Conservation (phyloP, 2,113 vertebrate genomes). For the Saguinus midas region DNA sequence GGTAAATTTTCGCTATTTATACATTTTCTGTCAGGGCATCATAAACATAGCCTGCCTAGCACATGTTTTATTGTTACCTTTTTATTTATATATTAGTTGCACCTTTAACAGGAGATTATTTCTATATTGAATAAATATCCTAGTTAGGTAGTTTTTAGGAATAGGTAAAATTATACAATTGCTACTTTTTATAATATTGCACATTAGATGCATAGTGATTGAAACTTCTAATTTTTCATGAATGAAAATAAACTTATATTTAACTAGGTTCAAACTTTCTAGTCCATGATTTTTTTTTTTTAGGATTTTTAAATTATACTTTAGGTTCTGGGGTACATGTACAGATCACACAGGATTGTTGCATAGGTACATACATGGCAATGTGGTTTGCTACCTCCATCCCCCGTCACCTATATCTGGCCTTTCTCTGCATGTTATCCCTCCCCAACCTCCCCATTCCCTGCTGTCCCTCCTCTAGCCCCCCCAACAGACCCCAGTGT, state of each 20-base stretch:
- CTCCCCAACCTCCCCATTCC: no score
- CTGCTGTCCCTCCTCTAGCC: no score
- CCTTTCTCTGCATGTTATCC: no score
- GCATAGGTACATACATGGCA: no score
- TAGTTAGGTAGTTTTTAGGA: slow-evolving; percentile 79
- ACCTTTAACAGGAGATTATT: slow-evolving; percentile 81
- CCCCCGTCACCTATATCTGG: no score
- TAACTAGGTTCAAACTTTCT: neutral
- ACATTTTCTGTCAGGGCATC: slow-evolving; percentile 80
- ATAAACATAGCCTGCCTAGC: slow-evolving; percentile 78
- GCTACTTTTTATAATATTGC: slow-evolving; percentile 75
- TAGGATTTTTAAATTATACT: no score
- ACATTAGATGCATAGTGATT: slow-evolving; percentile 70
- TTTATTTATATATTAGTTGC: slow-evolving; percentile 76
- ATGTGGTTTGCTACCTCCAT: no score
- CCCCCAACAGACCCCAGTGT: no score
- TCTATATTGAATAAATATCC: slow-evolving; percentile 76
- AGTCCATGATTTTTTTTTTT: neutral
- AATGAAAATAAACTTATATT: slow-evolving; percentile 53
- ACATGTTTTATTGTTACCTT: slow-evolving; percentile 75
- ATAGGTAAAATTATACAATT: slow-evolving; percentile 78
- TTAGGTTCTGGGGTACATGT: no score
- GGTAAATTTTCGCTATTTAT: slow-evolving; percentile 84
- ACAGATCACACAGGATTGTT: no score
- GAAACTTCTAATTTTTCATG: slow-evolving; percentile 69